Conservation (phyloP, 2,113 vertebrate genomes). For the Oreocharis arfaki region DNA sequence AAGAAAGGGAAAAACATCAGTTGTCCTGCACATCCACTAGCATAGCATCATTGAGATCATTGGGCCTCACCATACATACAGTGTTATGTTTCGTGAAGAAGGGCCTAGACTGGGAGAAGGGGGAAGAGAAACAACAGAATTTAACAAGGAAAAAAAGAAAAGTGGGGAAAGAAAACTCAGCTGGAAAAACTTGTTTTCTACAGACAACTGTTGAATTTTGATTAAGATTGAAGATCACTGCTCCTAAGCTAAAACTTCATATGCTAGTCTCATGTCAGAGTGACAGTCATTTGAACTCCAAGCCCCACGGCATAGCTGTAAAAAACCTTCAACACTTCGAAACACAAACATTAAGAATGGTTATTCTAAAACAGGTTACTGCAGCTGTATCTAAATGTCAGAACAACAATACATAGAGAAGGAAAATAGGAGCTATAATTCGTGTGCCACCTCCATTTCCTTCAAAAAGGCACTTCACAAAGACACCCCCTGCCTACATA, state of each 20-base stretch:
- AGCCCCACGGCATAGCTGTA: not conserved
- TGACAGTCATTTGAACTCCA: not conserved
- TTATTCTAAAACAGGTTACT: not conserved
- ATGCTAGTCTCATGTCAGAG: not conserved
- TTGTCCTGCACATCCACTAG: not conserved
- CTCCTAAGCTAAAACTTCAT: not conserved
- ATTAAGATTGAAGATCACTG: not conserved
- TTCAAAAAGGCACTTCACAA: not conserved
- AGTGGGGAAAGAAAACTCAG: not conserved
- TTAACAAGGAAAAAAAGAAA: not conserved
- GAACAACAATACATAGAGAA: not conserved
- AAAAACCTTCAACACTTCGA: not conserved
- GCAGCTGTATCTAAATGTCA: not conserved
- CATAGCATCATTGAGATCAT: not conserved
- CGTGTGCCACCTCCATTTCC: accelerated
- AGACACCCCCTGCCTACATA: accelerated
- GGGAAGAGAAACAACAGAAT: not conserved
- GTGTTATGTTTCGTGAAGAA: not conserved
- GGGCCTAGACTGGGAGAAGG: accelerated
- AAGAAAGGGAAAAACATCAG: not conserved
- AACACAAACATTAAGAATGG: not conserved
- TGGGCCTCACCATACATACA: not conserved
- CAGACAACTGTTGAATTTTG: not conserved
- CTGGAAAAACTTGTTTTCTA: not conserved
- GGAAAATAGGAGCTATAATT: not conserved